Evolutionary conservation across 2,888 invertebrate species (phyloP), one percentile per base, ranked within the genome.

Genomic region (Subacronicta megacephala): DNA sequence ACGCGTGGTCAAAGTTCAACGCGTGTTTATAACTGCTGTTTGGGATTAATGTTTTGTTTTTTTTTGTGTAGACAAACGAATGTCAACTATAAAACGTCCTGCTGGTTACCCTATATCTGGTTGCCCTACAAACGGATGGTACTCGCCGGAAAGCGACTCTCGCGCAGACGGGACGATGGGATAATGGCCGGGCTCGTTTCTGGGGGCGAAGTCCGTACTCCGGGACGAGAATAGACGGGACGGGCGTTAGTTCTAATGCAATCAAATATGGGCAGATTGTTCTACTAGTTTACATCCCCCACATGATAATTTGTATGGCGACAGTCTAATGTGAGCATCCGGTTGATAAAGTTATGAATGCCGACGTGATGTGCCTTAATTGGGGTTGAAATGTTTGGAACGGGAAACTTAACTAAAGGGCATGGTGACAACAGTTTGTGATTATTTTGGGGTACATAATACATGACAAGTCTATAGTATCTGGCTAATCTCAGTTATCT

Each of bases 131-230:
- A 68, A 58, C 82, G 83, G 85, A 83, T 79, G 81, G 72, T 52
- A 66, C 66, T 72, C 70, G 66, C 79, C 84, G 87, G 88, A 87
- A 81, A 83, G 78, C 78, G 75, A 72, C 77, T 80, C 79, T 77
- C 76, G 79, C 80, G 76, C 79, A 77, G 67, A 67, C 83, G 78
- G 72, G 78, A 77, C 77, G 81, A 82, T 81, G 82, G 87, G 83
- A 87, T 89, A 90, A 89, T 89, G 75, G 80, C 71, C 76, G 67
- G 53, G 66, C 72, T 54, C 67, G 44, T 31, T 56, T 61, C 65
- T 64, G 81, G 83, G 87, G 78, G 72, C 89, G 78, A 90, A 90
- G 90, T 90, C 87, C 88, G 18, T 45, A 59, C 35, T 64, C 62
- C 62, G 45, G 62, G 63, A 76, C 70, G 67, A 61, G 62, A 73